Evolutionary conservation across 2,888 invertebrate species (phyloP), one percentile per base, ranked within the genome.

Genomic region (Ametastegia equiseti): DNA sequence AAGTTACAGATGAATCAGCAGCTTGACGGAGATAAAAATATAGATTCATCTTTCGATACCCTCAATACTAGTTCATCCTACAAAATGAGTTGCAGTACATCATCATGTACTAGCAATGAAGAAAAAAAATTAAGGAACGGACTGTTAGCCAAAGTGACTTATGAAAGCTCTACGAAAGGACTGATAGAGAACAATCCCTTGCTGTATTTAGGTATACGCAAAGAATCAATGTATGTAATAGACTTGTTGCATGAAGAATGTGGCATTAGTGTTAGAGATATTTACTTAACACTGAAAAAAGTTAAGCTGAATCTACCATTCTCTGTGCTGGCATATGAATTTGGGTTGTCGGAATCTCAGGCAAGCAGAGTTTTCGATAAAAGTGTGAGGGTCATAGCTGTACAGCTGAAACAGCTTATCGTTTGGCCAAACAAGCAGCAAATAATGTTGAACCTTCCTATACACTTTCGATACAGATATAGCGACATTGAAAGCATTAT

Each of bases 161-260:
- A 73, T 45, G 36, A 81, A 36, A 47, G 33, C 19, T 7, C 63
- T 23, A 81, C 81, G 65, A 81, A 69, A 69, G 19, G 33, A 23
- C 39, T 81, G n/a, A 81, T 81, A 54, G 78, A 81, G 19, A 77
- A 77, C 60, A 78, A 81, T 69, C 78, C 81, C n/a, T 78, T 81
- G 19, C 54, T 81, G 42, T 47, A 77, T 54, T 42, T 79, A 19
- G 77, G 81, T 23, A 57, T 81, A 78, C 78, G 65, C 50, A 63
- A 67, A 78, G 54, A 81, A 54, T 81, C 81, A 77, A 77, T 67
- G 47, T 81, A 81, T 39, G 50, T 81, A 15, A 81, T 81, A 65
- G 54, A 67, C 42, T 77, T 77, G 23, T 33, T 81, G 42, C 65
- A 39, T 54, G 54, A 60, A 54, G 65, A 50, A 45, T 78, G 77